These are phyloP conservation scores for Pristionchus fissidentatus DNA, from an alignment of 2,888 invertebrate species.

Conservation along the genomic window DNA sequence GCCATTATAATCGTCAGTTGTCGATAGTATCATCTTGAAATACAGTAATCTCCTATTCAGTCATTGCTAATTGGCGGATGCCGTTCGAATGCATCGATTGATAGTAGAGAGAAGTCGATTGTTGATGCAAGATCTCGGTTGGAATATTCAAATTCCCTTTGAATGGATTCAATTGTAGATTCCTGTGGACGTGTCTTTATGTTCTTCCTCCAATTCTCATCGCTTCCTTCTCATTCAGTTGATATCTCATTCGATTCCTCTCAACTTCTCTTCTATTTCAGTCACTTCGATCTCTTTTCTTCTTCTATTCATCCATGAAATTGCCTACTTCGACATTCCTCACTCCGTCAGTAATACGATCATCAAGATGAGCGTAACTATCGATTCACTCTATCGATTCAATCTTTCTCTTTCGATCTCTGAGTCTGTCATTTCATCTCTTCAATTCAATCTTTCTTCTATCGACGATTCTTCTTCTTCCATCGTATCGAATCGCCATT, in stretches of 20 bases:
- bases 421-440: neutral
- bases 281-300: neutral
- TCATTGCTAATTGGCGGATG: neutral
- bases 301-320: neutral
- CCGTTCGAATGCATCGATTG: neutral
- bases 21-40: neutral
- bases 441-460: neutral
- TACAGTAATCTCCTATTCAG: neutral
- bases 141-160: neutral
- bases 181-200: neutral
- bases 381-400: neutral
- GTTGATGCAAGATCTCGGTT: neutral
- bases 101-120: neutral
- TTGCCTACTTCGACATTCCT: neutral
- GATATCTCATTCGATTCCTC: neutral
- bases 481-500: neutral
- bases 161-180: neutral
- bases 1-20: neutral
- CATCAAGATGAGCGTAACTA: neutral
- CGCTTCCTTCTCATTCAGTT: neutral
- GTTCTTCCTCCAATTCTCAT: conserved; percentile 1
- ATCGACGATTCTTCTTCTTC: conserved; percentile 2
- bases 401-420: neutral
- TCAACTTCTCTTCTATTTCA: too few species aligned
- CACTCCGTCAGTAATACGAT: neutral